phyloP scores from a whole-genome alignment of 2,888 invertebrate genomes.

The Acronicta alni region DNA sequence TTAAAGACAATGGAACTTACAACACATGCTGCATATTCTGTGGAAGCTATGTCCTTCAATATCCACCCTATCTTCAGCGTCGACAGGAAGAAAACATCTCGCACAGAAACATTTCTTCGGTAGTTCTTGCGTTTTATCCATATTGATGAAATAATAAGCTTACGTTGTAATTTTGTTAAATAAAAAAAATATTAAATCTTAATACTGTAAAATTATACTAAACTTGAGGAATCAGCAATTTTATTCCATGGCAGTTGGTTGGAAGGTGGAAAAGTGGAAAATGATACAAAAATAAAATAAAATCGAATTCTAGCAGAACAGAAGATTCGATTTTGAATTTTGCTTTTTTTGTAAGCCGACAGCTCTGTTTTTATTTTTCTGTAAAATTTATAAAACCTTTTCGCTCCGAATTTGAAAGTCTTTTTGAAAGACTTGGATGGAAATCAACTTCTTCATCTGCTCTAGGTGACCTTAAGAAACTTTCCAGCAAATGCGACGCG shows the following conservation, averaged over 20 bases:
- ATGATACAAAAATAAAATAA: conserved; percentile 64
- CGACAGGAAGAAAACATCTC: conserved; percentile 80
- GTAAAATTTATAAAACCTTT: conserved; percentile 3
- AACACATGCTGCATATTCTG: conserved; percentile 79
- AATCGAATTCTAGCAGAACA: conserved; percentile 43
- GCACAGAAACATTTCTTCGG: conserved; percentile 82
- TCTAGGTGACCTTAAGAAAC: too few relatives aligned
- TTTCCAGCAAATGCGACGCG: too few relatives aligned
- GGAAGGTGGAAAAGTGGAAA: conserved; percentile 69
- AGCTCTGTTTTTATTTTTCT: conserved; percentile 17
- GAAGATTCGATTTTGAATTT: conserved; percentile 55
- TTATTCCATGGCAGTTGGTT: conserved; percentile 68
- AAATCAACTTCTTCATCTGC: too few relatives aligned
- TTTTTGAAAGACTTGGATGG: too few relatives aligned
- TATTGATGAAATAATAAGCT: conserved; percentile 45
- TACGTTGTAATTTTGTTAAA: conserved; percentile 62
- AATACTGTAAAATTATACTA: conserved; percentile 35
- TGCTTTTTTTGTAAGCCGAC: conserved; percentile 23
- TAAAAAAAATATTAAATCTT: conserved; percentile 33
- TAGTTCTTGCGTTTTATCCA: conserved; percentile 74
- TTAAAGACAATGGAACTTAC: conserved; percentile 70
- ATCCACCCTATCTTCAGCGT: conserved; percentile 75
- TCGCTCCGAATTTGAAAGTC: background rate
- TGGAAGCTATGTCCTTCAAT: conserved; percentile 83
- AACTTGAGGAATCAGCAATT: conserved; percentile 69